These are phyloP conservation scores for Larimichthys polyactis DNA, from an alignment of 2,113 vertebrate species.

Conservation along the genomic window DNA sequence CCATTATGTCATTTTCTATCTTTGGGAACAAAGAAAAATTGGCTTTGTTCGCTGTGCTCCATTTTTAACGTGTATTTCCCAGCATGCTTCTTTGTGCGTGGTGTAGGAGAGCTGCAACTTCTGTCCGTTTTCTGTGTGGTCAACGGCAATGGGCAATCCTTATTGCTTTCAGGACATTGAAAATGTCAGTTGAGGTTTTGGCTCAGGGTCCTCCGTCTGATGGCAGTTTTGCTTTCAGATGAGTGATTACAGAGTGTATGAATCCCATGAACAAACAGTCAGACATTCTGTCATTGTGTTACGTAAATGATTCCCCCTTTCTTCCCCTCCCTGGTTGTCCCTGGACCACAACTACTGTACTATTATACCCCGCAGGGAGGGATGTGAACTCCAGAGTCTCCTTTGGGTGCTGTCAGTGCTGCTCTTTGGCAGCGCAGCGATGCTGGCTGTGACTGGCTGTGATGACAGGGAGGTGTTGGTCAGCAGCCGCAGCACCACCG, in stretches of 20 bases:
- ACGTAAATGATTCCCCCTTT: too few species aligned
- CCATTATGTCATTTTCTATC: background rate
- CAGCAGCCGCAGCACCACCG: background rate
- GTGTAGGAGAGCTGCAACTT: background rate
- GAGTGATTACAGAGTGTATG: too few species aligned
- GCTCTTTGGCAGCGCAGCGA: background rate
- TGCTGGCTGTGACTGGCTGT: constrained; percentile 10
- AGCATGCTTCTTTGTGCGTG: background rate
- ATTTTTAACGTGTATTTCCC: background rate
- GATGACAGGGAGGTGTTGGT: constrained; percentile 29
- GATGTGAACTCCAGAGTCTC: background rate
- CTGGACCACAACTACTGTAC: too few species aligned
- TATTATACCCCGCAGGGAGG: background rate
- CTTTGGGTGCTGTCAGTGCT: background rate
- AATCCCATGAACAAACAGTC: too few species aligned
- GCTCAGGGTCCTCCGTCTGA: too few species aligned
- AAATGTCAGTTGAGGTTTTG: too few species aligned
- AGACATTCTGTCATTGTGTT: too few species aligned
- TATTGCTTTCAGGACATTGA: background rate
- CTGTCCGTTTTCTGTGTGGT: background rate
- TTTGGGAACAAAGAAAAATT: background rate
- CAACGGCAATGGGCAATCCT: background rate
- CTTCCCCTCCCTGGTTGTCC: too few species aligned
- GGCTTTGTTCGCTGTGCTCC: background rate
- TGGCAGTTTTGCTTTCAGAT: too few species aligned